These are phyloP conservation scores for Aphrocallistes beatrix DNA, from an alignment of 37 sponge, comb jelly and placozoan species.

Conservation along the genomic window DNA sequence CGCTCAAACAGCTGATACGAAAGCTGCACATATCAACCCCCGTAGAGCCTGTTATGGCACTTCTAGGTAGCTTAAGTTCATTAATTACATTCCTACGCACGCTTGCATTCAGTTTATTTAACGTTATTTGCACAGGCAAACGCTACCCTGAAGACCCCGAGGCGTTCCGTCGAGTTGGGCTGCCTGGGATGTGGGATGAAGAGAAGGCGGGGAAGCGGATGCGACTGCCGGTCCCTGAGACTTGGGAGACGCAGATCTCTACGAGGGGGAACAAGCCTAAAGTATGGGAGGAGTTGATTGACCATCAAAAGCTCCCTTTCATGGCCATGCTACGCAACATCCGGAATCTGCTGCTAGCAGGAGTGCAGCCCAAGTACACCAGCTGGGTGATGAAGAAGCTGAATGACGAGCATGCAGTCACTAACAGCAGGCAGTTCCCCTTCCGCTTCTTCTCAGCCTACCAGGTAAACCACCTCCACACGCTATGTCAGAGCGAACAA, in stretches of 20 bases:
- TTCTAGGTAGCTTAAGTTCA: slow-evolving; percentile 43
- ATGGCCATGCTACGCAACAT: slow-evolving; percentile 98
- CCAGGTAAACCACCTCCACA: slow-evolving; percentile 55
- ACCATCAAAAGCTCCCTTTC: slow-evolving; percentile 86
- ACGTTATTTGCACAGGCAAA: slow-evolving; percentile 20
- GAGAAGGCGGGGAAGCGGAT: slow-evolving; percentile 89
- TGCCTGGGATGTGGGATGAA: slow-evolving; percentile 89
- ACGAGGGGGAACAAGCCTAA: slow-evolving; percentile 76
- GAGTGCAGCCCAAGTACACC: slow-evolving; percentile 60
- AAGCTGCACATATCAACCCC: slow-evolving; percentile 91
- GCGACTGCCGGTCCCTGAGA: slow-evolving; percentile 89
- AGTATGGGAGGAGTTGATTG: slow-evolving; percentile 89
- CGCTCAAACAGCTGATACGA: slow-evolving; percentile 94
- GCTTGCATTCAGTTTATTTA: not conserved
- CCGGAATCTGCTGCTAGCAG: slow-evolving; percentile 80
- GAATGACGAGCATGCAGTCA: slow-evolving; percentile 74
- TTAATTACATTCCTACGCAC: not conserved
- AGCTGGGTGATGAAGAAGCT: slow-evolving; percentile 74
- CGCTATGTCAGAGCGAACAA: not conserved
- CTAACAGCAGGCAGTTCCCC: slow-evolving; percentile 90
- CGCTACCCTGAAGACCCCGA: slow-evolving; percentile 85
- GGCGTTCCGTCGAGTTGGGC: slow-evolving; percentile 59
- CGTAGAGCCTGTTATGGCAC: slow-evolving; percentile 82
- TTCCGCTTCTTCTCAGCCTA: slow-evolving; percentile 97
- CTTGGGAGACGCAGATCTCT: slow-evolving; percentile 98